These are phyloP conservation scores for Eupelmus urozonus DNA, from an alignment of 2,888 invertebrate species.

Conservation along the genomic window DNA sequence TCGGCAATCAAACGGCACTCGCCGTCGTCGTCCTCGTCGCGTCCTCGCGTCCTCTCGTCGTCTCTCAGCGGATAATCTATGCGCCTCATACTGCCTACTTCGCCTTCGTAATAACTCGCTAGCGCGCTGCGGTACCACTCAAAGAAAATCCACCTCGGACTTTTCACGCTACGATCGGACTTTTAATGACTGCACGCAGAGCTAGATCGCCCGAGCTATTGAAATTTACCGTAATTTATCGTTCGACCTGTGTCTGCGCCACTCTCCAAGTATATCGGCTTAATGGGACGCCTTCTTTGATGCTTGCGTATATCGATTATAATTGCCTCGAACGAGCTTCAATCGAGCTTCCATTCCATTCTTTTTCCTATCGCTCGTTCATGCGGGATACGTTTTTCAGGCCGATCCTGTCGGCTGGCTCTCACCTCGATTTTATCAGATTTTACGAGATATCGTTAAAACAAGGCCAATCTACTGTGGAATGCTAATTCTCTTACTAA, in stretches of 20 bases:
- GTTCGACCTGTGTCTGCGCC: slow-evolving; percentile 11
- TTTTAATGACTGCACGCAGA: slow-evolving; percentile 28
- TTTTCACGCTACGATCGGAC: slow-evolving; percentile 7
- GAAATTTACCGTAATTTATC: slow-evolving; percentile 46
- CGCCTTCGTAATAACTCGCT: slow-evolving; percentile 7
- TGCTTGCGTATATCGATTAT: neutral
- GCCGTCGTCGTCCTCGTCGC: slow-evolving; percentile 61
- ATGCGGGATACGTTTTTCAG: too few relatives aligned
- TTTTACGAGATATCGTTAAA: neutral
- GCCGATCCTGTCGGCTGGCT: neutral
- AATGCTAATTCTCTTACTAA: slow-evolving; percentile 34
- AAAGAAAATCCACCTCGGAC: slow-evolving; percentile 40
- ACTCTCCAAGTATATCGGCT: too few relatives aligned
- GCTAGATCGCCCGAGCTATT: slow-evolving; percentile 11
- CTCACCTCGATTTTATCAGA: neutral
- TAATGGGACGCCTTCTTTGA: slow-evolving; percentile 29
- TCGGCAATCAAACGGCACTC: slow-evolving; percentile 66
- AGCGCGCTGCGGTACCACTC: slow-evolving; percentile 29
- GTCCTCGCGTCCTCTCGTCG: slow-evolving; percentile 59
- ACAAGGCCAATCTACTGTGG: neutral
- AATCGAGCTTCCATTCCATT: too few relatives aligned
- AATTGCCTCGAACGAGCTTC: slow-evolving; percentile 26
- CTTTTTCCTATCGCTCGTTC: too few relatives aligned
- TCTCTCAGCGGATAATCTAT: slow-evolving; percentile 25
- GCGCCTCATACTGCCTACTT: slow-evolving; percentile 23